Evolutionary conservation across 92 coral and sea anemone species (phyloP).

Genomic region (Siderastrea siderea): DNA sequence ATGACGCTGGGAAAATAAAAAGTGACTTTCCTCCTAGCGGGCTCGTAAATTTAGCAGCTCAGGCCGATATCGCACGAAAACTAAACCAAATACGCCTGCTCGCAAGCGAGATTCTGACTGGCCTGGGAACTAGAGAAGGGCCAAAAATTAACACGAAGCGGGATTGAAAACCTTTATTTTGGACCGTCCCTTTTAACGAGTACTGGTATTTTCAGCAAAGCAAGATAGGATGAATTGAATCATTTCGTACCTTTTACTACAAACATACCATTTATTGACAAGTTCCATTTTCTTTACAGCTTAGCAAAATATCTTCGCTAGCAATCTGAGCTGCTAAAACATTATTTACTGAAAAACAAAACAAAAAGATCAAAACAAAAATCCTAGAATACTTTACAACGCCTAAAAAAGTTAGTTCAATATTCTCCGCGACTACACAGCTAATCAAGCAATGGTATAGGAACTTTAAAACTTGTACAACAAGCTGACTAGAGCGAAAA

Average conservation of each 20-base stretch:
- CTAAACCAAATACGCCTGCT: no score
- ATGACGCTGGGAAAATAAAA: no score
- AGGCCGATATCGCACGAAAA: no score
- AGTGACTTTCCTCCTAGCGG: no score
- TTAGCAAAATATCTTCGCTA: conserved; percentile 19
- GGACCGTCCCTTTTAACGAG: no score
- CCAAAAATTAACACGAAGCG: no score
- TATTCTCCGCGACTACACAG: conserved; percentile 22
- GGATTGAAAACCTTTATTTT: neutral
- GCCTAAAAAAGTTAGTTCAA: conserved; percentile 26
- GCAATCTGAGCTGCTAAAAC: neutral
- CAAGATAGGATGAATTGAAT: no score
- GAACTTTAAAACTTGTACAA: neutral
- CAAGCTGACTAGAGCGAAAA: neutral
- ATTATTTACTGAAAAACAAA: no score
- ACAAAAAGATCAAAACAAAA: neutral
- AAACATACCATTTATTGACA: conserved; percentile 33
- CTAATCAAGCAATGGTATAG: neutral
- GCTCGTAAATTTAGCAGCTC: no score
- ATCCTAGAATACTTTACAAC: conserved; percentile 1
- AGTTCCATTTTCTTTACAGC: neutral
- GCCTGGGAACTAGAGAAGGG: no score
- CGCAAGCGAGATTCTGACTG: no score
- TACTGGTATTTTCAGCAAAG: no score
- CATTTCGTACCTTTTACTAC: neutral